These are phyloP conservation scores for Ictalurus furcatus DNA, from an alignment of 2,113 vertebrate species.

Conservation along the genomic window DNA sequence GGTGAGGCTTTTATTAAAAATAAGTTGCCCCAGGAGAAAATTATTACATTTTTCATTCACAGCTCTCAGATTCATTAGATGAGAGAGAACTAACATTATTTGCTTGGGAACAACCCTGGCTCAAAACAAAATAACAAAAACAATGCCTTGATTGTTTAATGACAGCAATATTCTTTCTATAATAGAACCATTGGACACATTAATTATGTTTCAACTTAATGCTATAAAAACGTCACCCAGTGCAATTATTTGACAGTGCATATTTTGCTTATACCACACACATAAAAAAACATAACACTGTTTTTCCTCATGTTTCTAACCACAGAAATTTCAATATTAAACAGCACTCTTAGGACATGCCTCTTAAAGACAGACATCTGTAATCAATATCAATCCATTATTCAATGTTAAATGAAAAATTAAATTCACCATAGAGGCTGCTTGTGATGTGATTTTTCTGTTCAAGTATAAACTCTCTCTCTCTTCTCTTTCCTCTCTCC, in stretches of 20 bases:
- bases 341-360: conserved; percentile 18
- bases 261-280: neutral
- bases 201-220: neutral
- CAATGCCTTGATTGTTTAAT: conserved; percentile 46
- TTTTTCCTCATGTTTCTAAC: conserved; percentile 8
- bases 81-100: conserved; percentile 60
- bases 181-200: conserved; percentile 31
- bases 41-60: conserved; percentile 66
- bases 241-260: conserved; percentile 30
- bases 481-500: neutral
- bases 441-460: conserved; percentile 7
- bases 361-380: conserved; percentile 31
- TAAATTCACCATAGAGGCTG: conserved; percentile 23
- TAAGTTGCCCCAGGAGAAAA: conserved; percentile 59
- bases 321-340: conserved; percentile 16
- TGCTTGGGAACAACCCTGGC: conserved; percentile 44
- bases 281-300: neutral
- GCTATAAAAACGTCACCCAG: neutral
- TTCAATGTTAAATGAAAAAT: conserved; percentile 26
- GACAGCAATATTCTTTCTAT: conserved; percentile 37
- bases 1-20: conserved; percentile 51
- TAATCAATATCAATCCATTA: conserved; percentile 39
- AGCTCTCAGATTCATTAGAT: conserved; percentile 58
- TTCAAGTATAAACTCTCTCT: neutral
- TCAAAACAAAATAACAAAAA: conserved; percentile 36